phyloP scores from a whole-genome alignment of 2,888 invertebrate genomes.

The Onthophagus sagittarius region DNA sequence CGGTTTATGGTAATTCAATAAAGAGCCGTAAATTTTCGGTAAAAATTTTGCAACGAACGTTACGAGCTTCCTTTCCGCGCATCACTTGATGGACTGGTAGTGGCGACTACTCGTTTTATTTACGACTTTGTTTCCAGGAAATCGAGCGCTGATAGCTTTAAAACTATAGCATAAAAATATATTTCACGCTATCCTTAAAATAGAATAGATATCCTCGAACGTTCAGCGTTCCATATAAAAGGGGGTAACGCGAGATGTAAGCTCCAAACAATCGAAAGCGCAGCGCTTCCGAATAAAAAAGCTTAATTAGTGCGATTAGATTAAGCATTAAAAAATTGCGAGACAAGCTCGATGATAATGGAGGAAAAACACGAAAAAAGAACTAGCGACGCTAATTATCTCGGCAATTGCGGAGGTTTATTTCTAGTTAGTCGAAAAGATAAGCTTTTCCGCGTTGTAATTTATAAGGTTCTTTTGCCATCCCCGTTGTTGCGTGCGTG shows the following conservation, averaged over 20 bases:
- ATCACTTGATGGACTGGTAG: background rate
- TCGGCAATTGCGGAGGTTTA: background rate
- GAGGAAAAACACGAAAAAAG: background rate
- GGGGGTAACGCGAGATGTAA: no score
- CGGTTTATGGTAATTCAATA: constrained; percentile 12
- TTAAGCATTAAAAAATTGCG: background rate
- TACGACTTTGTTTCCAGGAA: background rate
- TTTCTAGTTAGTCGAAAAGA: background rate
- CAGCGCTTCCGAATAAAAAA: background rate
- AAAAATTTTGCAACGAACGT: background rate
- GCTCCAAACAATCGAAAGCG: background rate
- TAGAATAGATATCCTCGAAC: background rate
- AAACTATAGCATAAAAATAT: background rate
- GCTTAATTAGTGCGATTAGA: background rate
- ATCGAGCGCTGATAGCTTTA: background rate
- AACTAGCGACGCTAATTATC: background rate
- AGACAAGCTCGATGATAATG: background rate
- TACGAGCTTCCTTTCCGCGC: background rate
- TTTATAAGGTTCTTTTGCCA: background rate
- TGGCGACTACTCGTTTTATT: background rate
- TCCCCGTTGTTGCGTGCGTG: background rate
- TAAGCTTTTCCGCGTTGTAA: background rate
- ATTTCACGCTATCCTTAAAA: background rate
- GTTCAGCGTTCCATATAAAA: background rate
- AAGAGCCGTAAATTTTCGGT: background rate